phyloP scores from a whole-genome alignment of 2,888 invertebrate species.

The Chelonus formosanus region DNA sequence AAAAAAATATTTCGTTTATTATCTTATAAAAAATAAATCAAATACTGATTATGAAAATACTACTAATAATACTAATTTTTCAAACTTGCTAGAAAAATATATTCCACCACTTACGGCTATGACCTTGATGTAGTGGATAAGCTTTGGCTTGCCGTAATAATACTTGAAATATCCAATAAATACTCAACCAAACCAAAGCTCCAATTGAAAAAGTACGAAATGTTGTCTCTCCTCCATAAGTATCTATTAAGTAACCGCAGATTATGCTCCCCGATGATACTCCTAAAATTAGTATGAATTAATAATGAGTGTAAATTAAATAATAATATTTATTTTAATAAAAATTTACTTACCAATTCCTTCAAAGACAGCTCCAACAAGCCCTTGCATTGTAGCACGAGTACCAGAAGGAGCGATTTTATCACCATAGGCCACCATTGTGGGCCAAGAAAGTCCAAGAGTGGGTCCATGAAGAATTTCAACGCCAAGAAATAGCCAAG shows the following conservation, averaged over 20 bases:
- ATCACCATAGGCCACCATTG: conserved; percentile 89
- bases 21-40: background rate
- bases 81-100: conserved; percentile 31
- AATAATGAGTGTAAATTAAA: background rate
- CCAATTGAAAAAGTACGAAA: conserved; percentile 79
- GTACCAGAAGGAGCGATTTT: conserved; percentile 84
- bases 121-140: conserved; percentile 56
- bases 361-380: conserved; percentile 88
- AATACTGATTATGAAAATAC: background rate
- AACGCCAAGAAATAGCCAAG: conserved; percentile 86
- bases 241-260: conserved; percentile 77
- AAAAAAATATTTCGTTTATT: too few species aligned
- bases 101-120: conserved; percentile 60
- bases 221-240: conserved; percentile 73
- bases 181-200: conserved; percentile 68
- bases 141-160: conserved; percentile 55
- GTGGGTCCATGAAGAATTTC: conserved; percentile 89
- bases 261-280: conserved; percentile 81
- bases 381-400: conserved; percentile 85
- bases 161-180: conserved; percentile 58
- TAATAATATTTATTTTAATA: background rate
- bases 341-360: conserved; percentile 72
- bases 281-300: conserved; percentile 61
- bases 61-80: background rate
- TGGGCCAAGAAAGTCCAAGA: conserved; percentile 86